Evolutionary conservation across 2,797 vertebrate genomes (phyloP).

Genomic region (Oreochromis grahami): DNA sequence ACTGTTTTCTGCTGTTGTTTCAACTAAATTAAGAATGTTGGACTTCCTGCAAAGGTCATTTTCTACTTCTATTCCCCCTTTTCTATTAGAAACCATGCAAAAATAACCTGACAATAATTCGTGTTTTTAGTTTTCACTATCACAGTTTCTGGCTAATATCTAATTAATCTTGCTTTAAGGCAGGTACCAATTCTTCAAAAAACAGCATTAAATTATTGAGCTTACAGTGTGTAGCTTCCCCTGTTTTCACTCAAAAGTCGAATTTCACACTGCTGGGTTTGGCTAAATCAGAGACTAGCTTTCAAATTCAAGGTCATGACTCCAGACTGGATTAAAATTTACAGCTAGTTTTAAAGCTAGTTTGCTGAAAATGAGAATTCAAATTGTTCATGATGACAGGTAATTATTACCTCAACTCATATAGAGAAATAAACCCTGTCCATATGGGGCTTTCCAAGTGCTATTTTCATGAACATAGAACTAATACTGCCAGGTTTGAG

Average conservation of each 20-base stretch:
- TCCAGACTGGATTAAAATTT: neutral
- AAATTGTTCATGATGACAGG: neutral
- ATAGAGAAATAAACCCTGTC: neutral
- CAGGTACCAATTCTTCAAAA: neutral
- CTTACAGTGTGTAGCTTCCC: neutral
- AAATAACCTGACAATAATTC: neutral
- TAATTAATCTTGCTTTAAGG: neutral
- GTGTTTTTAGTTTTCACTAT: neutral
- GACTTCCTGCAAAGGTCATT: neutral
- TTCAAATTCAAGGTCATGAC: neutral
- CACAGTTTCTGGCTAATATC: neutral
- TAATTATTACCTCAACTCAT: neutral
- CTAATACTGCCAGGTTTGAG: neutral
- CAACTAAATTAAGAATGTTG: neutral
- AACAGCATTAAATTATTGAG: neutral
- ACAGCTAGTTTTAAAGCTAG: neutral
- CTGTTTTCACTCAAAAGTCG: neutral
- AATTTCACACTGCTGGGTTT: neutral
- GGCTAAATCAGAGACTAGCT: neutral
- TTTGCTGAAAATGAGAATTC: neutral
- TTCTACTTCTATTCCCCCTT: neutral
- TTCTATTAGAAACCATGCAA: neutral
- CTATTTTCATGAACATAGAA: neutral
- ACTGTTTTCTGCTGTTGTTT: neutral
- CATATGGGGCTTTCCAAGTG: neutral